These are phyloP conservation scores for Laupala kohalensis DNA, from an alignment of 1,140 invertebrate genomes.

Conservation along the genomic window DNA sequence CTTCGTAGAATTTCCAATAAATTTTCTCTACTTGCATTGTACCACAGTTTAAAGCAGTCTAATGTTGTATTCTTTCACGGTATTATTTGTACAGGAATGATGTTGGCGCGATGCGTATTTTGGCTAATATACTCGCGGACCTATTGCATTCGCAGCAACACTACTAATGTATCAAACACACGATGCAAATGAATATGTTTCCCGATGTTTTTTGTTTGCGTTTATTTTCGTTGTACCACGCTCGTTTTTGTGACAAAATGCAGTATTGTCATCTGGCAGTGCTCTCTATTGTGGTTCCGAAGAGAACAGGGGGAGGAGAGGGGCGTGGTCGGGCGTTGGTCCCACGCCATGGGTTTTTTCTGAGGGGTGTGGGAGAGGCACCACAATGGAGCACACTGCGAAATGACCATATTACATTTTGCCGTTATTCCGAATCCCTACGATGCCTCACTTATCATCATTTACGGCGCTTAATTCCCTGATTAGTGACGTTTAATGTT, in stretches of 20 bases:
- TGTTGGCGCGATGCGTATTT: too few species aligned
- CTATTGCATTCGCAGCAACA: background rate
- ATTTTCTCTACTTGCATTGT: too few species aligned
- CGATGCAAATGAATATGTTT: background rate
- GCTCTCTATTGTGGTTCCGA: too few species aligned
- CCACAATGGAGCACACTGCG: background rate
- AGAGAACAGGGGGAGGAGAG: too few species aligned
- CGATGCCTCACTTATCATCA: background rate
- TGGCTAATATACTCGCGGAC: background rate
- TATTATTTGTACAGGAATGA: too few species aligned
- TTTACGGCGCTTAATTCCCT: background rate
- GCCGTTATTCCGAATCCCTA: background rate
- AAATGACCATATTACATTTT: background rate
- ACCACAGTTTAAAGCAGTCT: too few species aligned
- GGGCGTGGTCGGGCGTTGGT: too few species aligned
- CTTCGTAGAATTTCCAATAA: too few species aligned
- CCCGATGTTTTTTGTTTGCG: background rate
- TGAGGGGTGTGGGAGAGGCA: background rate
- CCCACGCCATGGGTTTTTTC: too few species aligned
- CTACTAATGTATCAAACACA: background rate
- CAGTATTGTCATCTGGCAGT: too few species aligned
- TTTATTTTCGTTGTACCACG: background rate
- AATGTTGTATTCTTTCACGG: too few species aligned
- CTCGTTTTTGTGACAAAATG: too few species aligned
- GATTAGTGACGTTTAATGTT: background rate